Conservation (phyloP, 2,888 invertebrate genomes). For the Epinotia brunnichana region DNA sequence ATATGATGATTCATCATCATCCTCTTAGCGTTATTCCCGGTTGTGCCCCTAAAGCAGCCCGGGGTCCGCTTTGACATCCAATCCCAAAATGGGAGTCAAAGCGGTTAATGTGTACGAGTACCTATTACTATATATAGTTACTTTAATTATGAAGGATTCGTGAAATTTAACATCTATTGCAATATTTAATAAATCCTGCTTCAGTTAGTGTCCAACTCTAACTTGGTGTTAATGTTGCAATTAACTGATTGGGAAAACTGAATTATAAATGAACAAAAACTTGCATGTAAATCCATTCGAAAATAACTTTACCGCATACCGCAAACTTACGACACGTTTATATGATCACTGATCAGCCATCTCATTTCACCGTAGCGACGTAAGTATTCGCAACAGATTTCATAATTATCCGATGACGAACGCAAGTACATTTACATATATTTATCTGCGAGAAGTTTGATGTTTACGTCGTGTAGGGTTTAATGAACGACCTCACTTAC, state of each 20-base stretch:
- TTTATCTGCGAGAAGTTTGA: constrained; percentile 47
- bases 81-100: no score
- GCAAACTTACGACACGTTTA: constrained; percentile 41
- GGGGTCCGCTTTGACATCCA: no score
- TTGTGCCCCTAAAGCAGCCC: no score
- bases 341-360: constrained; percentile 29
- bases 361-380: constrained; percentile 40
- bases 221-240: background rate
- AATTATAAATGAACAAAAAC: constrained; percentile 9
- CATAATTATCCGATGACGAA: constrained; percentile 39
- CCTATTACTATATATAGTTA: no score
- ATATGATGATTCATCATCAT: no score
- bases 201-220: background rate
- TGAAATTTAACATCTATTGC: background rate
- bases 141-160: background rate
- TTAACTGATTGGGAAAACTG: constrained; percentile 17
- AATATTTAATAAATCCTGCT: background rate
- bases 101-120: no score
- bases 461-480: constrained; percentile 60
- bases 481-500: constrained; percentile 73
- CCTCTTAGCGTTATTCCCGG: no score
- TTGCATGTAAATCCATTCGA: constrained; percentile 27
- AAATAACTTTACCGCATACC: constrained; percentile 31
- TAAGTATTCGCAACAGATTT: constrained; percentile 44
- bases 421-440: constrained; percentile 31